These are phyloP conservation scores for Oreochromis grahami DNA, from an alignment of 2,797 vertebrate genomes.

Conservation along the genomic window DNA sequence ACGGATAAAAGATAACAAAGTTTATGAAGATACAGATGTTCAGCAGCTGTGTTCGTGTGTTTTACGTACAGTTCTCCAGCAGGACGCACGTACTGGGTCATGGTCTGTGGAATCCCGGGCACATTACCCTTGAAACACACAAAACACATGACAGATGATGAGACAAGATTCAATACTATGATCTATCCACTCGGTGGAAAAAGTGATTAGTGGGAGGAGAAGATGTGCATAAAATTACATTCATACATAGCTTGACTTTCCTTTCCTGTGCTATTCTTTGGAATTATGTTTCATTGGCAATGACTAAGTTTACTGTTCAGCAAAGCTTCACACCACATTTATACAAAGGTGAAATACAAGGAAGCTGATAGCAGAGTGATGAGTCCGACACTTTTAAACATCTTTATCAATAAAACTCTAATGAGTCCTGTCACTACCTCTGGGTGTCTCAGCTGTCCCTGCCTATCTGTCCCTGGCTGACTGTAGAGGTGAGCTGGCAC, in stretches of 20 bases:
- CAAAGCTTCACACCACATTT: background rate
- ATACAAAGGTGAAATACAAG: background rate
- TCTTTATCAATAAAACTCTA: background rate
- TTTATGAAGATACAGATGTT: background rate
- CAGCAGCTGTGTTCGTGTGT: background rate
- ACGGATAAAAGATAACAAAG: accelerated
- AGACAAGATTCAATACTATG: background rate
- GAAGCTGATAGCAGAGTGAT: background rate
- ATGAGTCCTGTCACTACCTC: background rate
- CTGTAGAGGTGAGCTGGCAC: background rate
- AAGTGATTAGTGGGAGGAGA: background rate
- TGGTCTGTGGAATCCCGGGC: background rate
- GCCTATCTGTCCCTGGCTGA: background rate
- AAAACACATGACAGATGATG: background rate
- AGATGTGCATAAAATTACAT: background rate
- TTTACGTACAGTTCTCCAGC: background rate
- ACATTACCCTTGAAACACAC: background rate
- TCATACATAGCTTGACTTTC: background rate
- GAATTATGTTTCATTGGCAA: background rate
- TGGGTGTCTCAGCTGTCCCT: background rate
- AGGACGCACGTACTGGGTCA: no score
- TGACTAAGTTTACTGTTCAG: background rate
- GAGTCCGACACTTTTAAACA: background rate
- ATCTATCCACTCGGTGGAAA: background rate
- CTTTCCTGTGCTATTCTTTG: background rate